A percentile compares a stretch with the other conserved stretches of the same genome.
These are phyloP conservation scores for Glyphotaelius pellucidus DNA, from an alignment of 2,888 invertebrate species.

Conservation along the genomic window DNA sequence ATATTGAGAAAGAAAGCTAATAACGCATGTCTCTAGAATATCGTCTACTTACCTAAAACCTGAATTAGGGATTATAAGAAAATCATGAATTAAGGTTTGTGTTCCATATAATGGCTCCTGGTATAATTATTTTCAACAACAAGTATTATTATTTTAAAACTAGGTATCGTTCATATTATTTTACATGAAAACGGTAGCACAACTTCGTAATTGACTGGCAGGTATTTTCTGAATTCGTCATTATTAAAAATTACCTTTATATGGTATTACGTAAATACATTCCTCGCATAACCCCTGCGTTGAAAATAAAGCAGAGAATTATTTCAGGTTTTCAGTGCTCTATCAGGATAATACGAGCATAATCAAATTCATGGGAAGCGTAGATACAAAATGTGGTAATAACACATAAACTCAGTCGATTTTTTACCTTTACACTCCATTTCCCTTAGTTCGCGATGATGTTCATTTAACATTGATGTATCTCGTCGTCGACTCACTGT, in stretches of 20 bases:
- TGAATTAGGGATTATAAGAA: too few species aligned
- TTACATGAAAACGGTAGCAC: background rate
- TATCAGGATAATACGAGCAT: background rate
- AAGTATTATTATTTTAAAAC: background rate
- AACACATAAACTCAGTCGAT: background rate
- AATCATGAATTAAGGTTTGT: too few species aligned
- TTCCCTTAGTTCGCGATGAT: background rate
- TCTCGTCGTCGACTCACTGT: background rate
- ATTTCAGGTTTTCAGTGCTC: background rate
- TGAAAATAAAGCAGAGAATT: background rate
- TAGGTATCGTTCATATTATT: background rate
- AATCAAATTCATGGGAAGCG: background rate
- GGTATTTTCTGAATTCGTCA: background rate
- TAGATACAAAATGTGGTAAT: background rate
- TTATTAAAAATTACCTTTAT: background rate
- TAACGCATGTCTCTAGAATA: too few species aligned
- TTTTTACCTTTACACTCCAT: background rate
- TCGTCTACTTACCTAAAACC: too few species aligned
- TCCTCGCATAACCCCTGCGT: background rate
- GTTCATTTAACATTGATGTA: conserved; percentile 29
- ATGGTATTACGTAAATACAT: background rate
- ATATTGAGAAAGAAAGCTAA: too few species aligned
- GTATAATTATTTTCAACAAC: too few species aligned
- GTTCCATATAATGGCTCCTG: too few species aligned
- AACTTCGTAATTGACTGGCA: background rate